Base-by-base conservation (phyloP, 92 coral and sea anemone genomes). In the Pocillopora grandis region DNA sequence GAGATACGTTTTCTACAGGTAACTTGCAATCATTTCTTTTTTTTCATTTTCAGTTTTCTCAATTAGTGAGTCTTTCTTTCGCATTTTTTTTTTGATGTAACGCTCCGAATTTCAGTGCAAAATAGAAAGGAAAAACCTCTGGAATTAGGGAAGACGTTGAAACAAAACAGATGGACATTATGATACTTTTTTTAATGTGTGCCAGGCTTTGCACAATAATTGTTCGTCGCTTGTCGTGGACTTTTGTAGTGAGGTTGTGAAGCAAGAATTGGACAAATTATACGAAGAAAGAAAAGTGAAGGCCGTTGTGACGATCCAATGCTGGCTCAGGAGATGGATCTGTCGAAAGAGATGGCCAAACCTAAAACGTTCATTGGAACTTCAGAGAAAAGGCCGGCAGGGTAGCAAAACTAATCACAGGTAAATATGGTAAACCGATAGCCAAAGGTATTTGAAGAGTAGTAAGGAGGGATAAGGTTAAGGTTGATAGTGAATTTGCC, bases 1-100 rank as follows among this genome's bases (percentile, higher is more conserved):
- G 87, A 90, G 83, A 81, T 72, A 75, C 31, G 80, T 94, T 7
- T 87, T 92, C 82, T 92, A 77, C 84, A 94, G 98, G 98, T 92
- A 79, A 80, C 27, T 17, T 36, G 27, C 12, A 42, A 42, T 42
- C 8, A 18, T 21, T 66, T 5, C 23, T 59, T 16, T 10, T 66
- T 5, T 18, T 12, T 66, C 17, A 66, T 66, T 20, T 66, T 12
- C 21, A 10, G 33, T 19, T 66, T 66, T 10, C 33, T 66, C 72
- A 66, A 12, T 31, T 10, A 27, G 21, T 66, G 20, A 12, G 17
- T 18, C 18, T 59, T 59, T 12, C 16, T 7, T 42, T 42, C 52
- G 52, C 4, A 42, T 42, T 42, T 42, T 42, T 42, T 27, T 27
- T 42, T 3, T 42, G 8, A 42, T 42, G 8, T 7, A 7, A 7